Conservation (phyloP, 2,888 invertebrate genomes). For the Pilophorus perplexus region DNA sequence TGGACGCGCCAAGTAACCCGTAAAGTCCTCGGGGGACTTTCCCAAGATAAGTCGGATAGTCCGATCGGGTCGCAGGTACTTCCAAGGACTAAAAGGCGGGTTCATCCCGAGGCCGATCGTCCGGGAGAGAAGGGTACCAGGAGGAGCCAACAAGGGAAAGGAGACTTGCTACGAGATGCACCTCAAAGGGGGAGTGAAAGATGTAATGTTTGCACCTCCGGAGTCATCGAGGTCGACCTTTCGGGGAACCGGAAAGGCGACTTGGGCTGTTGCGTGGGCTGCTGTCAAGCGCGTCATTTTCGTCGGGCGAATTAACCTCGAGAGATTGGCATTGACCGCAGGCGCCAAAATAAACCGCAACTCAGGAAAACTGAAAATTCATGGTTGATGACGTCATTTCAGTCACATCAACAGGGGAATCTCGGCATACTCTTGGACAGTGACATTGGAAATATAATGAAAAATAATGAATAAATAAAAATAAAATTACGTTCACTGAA, state of each 20-base stretch:
- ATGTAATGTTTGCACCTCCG: no score
- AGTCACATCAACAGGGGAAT: no score
- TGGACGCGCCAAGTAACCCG: not conserved
- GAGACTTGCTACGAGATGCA: conserved; percentile 9
- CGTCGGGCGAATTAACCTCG: no score
- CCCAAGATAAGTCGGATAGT: conserved; percentile 1
- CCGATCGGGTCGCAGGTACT: not conserved
- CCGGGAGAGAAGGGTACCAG: not conserved
- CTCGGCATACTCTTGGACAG: no score
- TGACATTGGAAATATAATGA: no score
- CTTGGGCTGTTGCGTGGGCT: no score
- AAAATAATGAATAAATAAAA: no score
- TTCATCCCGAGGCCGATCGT: not conserved
- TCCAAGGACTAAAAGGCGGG: not conserved
- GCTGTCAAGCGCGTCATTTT: not conserved
- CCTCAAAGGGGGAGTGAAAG: not conserved
- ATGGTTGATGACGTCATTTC: no score
- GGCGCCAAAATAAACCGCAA: no score
- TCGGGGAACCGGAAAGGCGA: conserved; percentile 1
- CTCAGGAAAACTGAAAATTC: no score
- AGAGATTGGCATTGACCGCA: no score
- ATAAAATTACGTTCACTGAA: no score
- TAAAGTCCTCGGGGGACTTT: not conserved
- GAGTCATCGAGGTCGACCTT: conserved; percentile 8
- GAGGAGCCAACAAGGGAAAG: not conserved